phyloP scores from a whole-genome alignment of 2,797 vertebrate genomes.

The Danionella dracula region DNA sequence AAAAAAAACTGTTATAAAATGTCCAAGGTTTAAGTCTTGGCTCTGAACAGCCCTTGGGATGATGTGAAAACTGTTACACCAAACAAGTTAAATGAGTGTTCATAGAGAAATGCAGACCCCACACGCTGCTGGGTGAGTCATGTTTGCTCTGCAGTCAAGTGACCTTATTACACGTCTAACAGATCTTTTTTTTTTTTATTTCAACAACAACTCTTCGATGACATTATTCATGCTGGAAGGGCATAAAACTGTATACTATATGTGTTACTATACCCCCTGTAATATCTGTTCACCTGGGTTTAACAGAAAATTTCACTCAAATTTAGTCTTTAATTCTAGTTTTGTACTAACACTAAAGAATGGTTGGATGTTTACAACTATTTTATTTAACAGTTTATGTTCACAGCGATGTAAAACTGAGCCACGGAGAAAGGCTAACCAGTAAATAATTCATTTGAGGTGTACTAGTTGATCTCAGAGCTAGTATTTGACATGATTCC shows the following conservation, averaged over 20 bases:
- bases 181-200: constrained; percentile 30
- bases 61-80: constrained; percentile 18
- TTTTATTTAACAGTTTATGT: too few relatives aligned
- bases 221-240: constrained; percentile 24
- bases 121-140: constrained; percentile 12
- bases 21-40: not conserved
- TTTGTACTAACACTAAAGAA: too few relatives aligned
- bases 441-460: not conserved
- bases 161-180: constrained; percentile 18
- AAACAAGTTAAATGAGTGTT: constrained; percentile 30
- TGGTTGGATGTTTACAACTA: too few relatives aligned
- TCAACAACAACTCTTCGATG: not conserved
- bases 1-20: constrained; percentile 4
- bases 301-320: too few relatives aligned
- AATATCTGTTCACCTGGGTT: not conserved
- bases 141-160: constrained; percentile 17
- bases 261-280: constrained; percentile 10
- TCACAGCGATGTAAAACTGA: too few relatives aligned
- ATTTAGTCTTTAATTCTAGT: too few relatives aligned
- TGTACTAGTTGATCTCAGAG: not conserved
- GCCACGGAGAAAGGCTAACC: too few relatives aligned
- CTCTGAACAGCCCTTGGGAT: constrained; percentile 2
- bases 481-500: constrained; percentile 52
- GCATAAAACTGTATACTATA: constrained; percentile 23
- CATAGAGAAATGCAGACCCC: constrained; percentile 10